Percentiles rank a stretch among this genome's conserved stretches.
Conservation (phyloP, 2,888 invertebrate genomes). For the Hyles lineata region DNA sequence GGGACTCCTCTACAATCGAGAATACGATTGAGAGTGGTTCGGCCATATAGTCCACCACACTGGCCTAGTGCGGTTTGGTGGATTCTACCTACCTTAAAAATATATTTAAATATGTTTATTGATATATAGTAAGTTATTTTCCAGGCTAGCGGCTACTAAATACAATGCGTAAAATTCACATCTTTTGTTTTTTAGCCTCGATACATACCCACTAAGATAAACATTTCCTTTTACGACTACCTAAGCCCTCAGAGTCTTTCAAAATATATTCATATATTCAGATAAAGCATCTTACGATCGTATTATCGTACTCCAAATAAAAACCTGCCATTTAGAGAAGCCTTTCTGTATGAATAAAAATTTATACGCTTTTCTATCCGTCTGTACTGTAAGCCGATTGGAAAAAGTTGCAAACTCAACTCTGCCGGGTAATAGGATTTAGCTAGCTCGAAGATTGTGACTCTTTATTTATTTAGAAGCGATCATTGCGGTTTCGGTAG, state of each 20-base stretch:
- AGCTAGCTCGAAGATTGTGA: conserved; percentile 49
- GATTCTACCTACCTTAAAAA: too few relatives aligned
- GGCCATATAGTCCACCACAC: too few relatives aligned
- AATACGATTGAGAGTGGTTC: too few relatives aligned
- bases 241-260: too few relatives aligned
- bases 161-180: too few relatives aligned
- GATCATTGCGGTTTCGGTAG: conserved; percentile 11
- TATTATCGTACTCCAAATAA: background rate
- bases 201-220: background rate
- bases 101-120: too few relatives aligned
- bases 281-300: background rate
- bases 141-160: too few relatives aligned
- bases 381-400: conserved; percentile 64
- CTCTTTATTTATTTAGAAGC: conserved; percentile 45
- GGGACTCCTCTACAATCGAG: too few relatives aligned
- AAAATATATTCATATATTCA: conserved; percentile 8
- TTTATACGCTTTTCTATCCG: conserved; percentile 38
- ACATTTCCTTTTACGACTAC: background rate
- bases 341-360: conserved; percentile 23
- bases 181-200: too few relatives aligned
- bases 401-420: conserved; percentile 62
- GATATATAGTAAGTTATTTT: too few relatives aligned
- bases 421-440: conserved; percentile 62
- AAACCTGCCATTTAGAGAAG: background rate
- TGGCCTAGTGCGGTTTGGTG: too few relatives aligned